These are phyloP conservation scores for Drosophila tanythrix DNA, from an alignment of 2,888 invertebrate genomes.

Conservation along the genomic window DNA sequence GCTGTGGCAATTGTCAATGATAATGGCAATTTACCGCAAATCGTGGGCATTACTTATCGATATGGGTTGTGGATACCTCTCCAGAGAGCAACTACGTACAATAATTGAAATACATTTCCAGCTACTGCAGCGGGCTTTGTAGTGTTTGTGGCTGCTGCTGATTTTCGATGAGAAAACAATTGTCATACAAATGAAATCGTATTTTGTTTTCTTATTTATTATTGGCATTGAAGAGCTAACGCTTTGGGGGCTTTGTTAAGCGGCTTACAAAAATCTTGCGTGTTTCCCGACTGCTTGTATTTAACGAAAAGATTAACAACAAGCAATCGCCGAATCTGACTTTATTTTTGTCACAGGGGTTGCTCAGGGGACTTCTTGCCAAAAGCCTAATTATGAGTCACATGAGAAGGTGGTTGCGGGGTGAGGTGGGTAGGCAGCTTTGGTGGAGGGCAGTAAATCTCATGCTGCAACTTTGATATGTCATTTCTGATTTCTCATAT, in stretches of 20 bases:
- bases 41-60: conserved; percentile 22
- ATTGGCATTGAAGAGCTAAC: conserved; percentile 26
- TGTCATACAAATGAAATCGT: conserved; percentile 30
- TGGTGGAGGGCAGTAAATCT: conserved; percentile 12
- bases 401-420: conserved; percentile 8
- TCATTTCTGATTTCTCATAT: conserved; percentile 37
- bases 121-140: conserved; percentile 30
- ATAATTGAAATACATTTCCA: conserved; percentile 55
- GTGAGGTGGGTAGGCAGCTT: not conserved
- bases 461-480: conserved; percentile 61
- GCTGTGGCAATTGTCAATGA: conserved; percentile 21
- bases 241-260: conserved; percentile 51
- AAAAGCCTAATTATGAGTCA: conserved; percentile 69
- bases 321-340: conserved; percentile 60
- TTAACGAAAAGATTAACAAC: conserved; percentile 73
- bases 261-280: conserved; percentile 74
- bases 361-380: conserved; percentile 37
- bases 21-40: conserved; percentile 44
- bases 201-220: conserved; percentile 19
- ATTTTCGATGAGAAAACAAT: conserved; percentile 40
- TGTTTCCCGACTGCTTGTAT: conserved; percentile 72
- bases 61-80: conserved; percentile 1
- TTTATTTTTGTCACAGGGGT: conserved; percentile 65
- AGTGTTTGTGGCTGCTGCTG: conserved; percentile 7
- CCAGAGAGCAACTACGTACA: conserved; percentile 20